Percentiles rank a stretch among this genome's conserved stretches.
Evolutionary conservation across 2,888 invertebrate species (phyloP).

Genomic region (Rhyacophila evoluta): DNA sequence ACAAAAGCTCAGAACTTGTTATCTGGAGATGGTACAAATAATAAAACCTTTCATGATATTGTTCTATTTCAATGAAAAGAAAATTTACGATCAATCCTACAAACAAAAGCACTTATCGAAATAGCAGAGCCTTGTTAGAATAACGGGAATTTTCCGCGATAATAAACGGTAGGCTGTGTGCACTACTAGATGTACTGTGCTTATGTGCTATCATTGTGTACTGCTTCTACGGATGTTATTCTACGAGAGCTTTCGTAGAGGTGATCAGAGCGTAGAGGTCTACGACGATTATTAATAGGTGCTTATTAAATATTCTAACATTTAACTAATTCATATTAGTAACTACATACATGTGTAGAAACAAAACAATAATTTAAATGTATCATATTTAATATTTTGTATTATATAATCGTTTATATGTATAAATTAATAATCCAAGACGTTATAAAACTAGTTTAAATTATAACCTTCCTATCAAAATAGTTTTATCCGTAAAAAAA

Average conservation of each 20-base stretch:
- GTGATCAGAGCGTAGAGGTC: background rate
- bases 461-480: too few relatives aligned
- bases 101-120: conserved; percentile 53
- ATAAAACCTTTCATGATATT: conserved; percentile 28
- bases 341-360: too few relatives aligned
- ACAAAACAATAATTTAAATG: too few relatives aligned
- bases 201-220: background rate
- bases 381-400: too few relatives aligned
- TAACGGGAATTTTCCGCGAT: conserved; percentile 32
- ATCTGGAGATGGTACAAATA: conserved; percentile 30
- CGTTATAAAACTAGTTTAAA: too few relatives aligned
- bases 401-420: too few relatives aligned
- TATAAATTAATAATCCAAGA: too few relatives aligned
- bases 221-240: background rate
- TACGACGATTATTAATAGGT: background rate
- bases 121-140: conserved; percentile 38
- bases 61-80: conserved; percentile 28
- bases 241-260: background rate
- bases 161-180: background rate
- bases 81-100: conserved; percentile 48
- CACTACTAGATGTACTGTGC: background rate
- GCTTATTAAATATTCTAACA: too few relatives aligned
- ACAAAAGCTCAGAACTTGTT: conserved; percentile 4
- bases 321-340: too few relatives aligned
- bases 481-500: too few relatives aligned